Percentiles rank a stretch among this genome's conserved stretches.
phyloP scores from a whole-genome alignment of 2,113 vertebrate species.

The Sturnira hondurensis region DNA sequence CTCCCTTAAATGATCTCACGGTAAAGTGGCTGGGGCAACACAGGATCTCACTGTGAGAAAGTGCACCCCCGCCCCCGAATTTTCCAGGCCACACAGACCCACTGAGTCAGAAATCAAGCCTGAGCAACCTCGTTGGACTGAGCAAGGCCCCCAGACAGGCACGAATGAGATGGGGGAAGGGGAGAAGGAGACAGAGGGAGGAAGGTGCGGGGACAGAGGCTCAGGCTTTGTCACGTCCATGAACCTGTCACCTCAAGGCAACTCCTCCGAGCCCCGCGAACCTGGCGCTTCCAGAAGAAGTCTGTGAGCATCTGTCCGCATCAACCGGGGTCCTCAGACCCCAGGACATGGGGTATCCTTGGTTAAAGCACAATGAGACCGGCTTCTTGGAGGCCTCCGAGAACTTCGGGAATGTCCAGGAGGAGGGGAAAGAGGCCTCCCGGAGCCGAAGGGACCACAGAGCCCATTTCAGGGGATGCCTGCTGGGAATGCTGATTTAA shows the following conservation, averaged over 20 bases:
- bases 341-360: accelerated
- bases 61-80: too few relatives aligned
- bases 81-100: background rate
- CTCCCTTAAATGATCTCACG: background rate
- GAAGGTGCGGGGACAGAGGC: background rate
- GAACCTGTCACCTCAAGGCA: background rate
- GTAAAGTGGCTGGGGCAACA: background rate
- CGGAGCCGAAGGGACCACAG: background rate
- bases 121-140: background rate
- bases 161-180: background rate
- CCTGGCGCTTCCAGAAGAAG: background rate
- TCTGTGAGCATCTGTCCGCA: background rate
- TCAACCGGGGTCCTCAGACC: background rate
- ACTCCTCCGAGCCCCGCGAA: background rate
- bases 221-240: background rate
- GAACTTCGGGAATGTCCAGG: background rate
- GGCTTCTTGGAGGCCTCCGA: background rate
- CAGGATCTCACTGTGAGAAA: background rate
- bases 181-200: background rate
- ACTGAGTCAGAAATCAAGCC: background rate
- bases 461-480: accelerated
- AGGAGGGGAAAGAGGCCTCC: background rate
- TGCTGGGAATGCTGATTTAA: background rate
- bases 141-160: background rate
- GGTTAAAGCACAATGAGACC: background rate